Evolutionary conservation across 1,140 invertebrate genomes (phyloP).

Genomic region (Rhopalosiphum padi): DNA sequence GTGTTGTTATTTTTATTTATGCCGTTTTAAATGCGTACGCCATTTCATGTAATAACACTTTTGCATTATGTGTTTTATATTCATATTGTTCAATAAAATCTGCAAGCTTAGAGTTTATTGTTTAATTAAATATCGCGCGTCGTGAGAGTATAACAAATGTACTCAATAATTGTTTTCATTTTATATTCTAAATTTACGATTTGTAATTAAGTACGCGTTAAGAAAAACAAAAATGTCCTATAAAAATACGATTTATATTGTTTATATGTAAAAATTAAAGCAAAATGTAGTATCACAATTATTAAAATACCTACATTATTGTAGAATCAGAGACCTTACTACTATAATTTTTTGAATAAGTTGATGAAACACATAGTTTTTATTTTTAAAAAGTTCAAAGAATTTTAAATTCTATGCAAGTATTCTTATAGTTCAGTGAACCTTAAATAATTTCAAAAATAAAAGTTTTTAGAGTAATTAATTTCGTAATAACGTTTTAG

Average conservation of each 20-base stretch:
- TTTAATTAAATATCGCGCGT: background rate
- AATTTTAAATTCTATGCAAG: constrained; percentile 1
- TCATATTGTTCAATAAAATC: background rate
- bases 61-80: background rate
- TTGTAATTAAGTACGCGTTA: background rate
- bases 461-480: background rate
- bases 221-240: background rate
- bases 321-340: background rate
- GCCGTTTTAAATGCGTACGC: background rate
- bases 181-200: constrained; percentile 1
- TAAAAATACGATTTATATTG: background rate
- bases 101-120: background rate
- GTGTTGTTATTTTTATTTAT: background rate
- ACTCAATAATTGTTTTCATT: background rate
- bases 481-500: background rate
- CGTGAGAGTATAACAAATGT: background rate
- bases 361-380: background rate
- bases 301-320: background rate
- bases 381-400: background rate
- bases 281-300: background rate
- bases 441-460: background rate
- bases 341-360: background rate
- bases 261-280: background rate
- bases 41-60: background rate
- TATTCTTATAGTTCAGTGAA: background rate